These are phyloP conservation scores for Calliopsis andreniformis DNA, from an alignment of 1,140 invertebrate genomes.

Conservation along the genomic window DNA sequence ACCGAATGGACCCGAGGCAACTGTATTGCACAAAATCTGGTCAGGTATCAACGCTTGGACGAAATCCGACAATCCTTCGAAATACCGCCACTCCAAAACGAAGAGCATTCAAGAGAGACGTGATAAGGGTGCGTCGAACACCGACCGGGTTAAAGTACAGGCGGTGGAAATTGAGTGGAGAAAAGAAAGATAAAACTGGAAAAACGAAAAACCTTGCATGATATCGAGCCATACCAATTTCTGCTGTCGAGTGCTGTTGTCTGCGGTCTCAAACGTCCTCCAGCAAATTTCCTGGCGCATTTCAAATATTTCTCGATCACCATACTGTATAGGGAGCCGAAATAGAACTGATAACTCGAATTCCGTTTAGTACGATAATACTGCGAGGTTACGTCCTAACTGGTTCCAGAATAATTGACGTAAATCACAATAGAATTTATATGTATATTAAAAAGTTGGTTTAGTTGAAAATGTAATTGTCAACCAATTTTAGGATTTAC, in stretches of 20 bases:
- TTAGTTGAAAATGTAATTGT: too few relatives aligned
- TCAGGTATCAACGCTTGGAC: background rate
- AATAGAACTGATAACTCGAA: background rate
- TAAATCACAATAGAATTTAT: too few relatives aligned
- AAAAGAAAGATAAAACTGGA: slow-evolving; percentile 5
- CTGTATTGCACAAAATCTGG: background rate
- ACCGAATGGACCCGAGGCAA: background rate
- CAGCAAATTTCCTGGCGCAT: background rate
- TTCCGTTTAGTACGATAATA: background rate
- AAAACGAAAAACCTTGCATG: background rate
- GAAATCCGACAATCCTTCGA: slow-evolving; percentile 1
- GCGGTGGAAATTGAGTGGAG: slow-evolving; percentile 17
- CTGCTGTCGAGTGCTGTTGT: background rate
- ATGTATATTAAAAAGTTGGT: too few relatives aligned
- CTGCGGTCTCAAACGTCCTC: background rate
- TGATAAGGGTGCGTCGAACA: slow-evolving; percentile 4
- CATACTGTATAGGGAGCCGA: background rate
- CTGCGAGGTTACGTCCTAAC: background rate
- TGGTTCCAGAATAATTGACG: too few relatives aligned
- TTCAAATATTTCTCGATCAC: too few relatives aligned
- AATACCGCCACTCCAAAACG: background rate
- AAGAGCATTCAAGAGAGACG: slow-evolving; percentile 22
- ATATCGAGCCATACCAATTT: background rate
- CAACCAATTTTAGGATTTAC: too few relatives aligned
- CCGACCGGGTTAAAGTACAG: slow-evolving; percentile 2